Evolutionary conservation across 1,140 invertebrate species (phyloP), one percentile per base, ranked within the genome.

Genomic region (Potamilus streckersoni): DNA sequence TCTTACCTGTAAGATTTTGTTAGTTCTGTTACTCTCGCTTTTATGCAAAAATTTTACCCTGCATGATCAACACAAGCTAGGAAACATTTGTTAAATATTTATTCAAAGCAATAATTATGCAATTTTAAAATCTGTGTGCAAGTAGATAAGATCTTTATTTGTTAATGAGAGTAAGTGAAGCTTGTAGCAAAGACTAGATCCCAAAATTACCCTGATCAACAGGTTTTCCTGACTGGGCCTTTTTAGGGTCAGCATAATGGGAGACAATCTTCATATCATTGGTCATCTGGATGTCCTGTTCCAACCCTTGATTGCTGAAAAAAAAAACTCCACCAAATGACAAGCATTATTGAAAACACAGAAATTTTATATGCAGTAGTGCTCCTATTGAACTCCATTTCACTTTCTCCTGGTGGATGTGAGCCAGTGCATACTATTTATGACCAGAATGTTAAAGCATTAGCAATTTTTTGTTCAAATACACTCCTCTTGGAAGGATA

Each of bases 231-330:
- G 80, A 77, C 56, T 82, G 82, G 55, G 84, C 80, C 74, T 84
- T 86, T 70, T 85, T 83, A 20, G 83, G 84, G 66, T 88, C 80
- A 71, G 74, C 78, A 70, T 85, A 84, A 67, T 86, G 84, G 62
- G 83, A 83, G 61, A 89, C 83, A 57, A 89, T 83, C 67, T 85
- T 79, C 79, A 87, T 86, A 74, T 89, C 85, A 83, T 89, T 89
- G 57, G 86, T 84, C 77, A 89, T 70, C 76, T 88, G 87, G 13
- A 89, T 82, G 76, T 89, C 88, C 69, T 89, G 87, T 56, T 88
- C 86, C 56, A 80, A 84, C 59, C 83, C 76, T 63, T 88, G 85
- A 66, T 89, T 88, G 76, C 88, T 89, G 80, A 17, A 82, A 80
- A 68, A 78, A 66, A 59, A n/a, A n/a, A n/a, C n/a, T 2, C 27